Percentiles rank a stretch among this genome's conserved stretches.
phyloP scores from a whole-genome alignment of 1,140 invertebrate species.

The Drosophila malerkotliana region DNA sequence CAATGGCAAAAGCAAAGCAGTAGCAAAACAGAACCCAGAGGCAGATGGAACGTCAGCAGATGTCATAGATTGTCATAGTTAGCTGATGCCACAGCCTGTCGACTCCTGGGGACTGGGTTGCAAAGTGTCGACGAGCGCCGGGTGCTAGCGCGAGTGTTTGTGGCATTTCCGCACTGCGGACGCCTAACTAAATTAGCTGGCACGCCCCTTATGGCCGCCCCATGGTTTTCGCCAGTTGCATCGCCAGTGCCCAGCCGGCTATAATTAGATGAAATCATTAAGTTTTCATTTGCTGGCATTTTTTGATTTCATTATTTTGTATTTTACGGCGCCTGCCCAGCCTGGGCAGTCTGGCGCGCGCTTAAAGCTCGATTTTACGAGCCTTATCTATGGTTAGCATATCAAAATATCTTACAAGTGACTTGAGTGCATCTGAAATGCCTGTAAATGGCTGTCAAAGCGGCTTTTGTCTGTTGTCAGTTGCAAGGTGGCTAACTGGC shows the following conservation, averaged over 20 bases:
- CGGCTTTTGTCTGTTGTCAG: conserved; percentile 40
- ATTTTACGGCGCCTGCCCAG: conserved; percentile 56
- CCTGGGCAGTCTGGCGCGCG: conserved; percentile 10
- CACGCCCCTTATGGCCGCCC: neutral
- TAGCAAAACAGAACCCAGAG: conserved; percentile 17
- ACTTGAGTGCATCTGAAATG: conserved; percentile 52
- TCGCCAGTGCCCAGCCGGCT: conserved; percentile 45
- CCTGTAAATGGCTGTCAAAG: conserved; percentile 43
- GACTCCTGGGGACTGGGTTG: conserved; percentile 37
- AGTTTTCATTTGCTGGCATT: conserved; percentile 72
- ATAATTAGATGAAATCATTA: conserved; percentile 82
- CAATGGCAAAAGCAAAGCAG: conserved; percentile 21
- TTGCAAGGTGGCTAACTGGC: conserved; percentile 17
- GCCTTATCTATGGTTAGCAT: conserved; percentile 27
- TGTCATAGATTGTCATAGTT: conserved; percentile 77
- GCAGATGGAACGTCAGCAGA: conserved; percentile 34
- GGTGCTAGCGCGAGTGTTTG: conserved; percentile 52
- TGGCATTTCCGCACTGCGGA: conserved; percentile 76
- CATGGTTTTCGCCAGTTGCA: neutral
- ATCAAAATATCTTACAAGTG: conserved; percentile 34
- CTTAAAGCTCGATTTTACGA: conserved; percentile 55
- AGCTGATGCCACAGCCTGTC: conserved; percentile 41
- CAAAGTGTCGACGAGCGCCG: conserved; percentile 44
- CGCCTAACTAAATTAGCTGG: conserved; percentile 72
- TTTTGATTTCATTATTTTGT: conserved; percentile 74